phyloP scores from a whole-genome alignment of 1,140 invertebrate species.

The Hormaphis cornu region DNA sequence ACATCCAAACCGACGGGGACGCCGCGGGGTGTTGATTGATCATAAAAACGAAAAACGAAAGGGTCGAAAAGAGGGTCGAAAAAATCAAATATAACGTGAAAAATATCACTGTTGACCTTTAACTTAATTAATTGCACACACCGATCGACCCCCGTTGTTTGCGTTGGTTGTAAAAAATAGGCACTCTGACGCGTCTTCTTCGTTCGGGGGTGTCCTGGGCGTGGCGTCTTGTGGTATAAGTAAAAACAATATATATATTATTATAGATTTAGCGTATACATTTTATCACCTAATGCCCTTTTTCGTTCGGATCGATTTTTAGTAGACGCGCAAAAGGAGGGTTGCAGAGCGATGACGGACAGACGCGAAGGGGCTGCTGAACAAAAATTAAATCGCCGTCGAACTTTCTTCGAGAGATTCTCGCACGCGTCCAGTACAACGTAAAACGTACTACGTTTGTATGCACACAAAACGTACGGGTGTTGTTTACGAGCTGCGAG shows the following conservation, averaged over 20 bases:
- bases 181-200: neutral
- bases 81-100: neutral
- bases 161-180: neutral
- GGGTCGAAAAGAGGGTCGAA: neutral
- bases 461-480: too few relatives aligned
- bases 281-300: neutral
- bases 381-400: too few relatives aligned
- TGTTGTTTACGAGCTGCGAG: too few relatives aligned
- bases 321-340: too few relatives aligned
- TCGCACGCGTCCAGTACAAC: too few relatives aligned
- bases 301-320: neutral
- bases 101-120: neutral
- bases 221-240: slow-evolving; percentile 19
- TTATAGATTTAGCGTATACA: neutral
- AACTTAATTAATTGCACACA: neutral
- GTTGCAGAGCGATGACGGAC: too few relatives aligned
- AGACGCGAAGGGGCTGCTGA: too few relatives aligned
- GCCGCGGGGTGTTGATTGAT: slow-evolving; percentile 13
- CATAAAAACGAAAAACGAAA: neutral
- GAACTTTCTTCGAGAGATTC: too few relatives aligned
- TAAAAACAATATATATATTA: neutral
- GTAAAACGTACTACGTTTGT: too few relatives aligned
- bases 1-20: neutral
- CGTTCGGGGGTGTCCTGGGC: neutral
- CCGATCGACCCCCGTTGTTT: neutral